Evolutionary conservation across 2,888 invertebrate genomes (phyloP).

Genomic region (Crocallis elinguaria): DNA sequence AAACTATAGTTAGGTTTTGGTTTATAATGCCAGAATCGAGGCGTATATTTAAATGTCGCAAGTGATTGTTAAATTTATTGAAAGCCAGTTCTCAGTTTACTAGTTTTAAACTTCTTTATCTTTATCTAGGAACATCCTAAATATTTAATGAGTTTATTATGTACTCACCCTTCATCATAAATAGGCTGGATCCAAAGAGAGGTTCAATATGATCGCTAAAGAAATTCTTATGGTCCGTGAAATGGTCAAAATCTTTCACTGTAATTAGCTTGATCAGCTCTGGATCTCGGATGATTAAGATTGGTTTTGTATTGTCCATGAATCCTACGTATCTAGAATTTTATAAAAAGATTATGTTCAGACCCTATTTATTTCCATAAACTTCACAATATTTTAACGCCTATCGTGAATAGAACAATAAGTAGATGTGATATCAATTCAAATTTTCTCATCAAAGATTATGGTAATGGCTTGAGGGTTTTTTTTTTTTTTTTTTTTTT

Average conservation of each 20-base stretch:
- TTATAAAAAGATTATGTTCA: neutral
- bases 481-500: too few relatives aligned
- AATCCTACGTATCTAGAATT: slow-evolving; percentile 69
- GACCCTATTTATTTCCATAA: neutral
- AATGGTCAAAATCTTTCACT: slow-evolving; percentile 85
- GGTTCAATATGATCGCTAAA: slow-evolving; percentile 68
- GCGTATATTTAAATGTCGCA: too few relatives aligned
- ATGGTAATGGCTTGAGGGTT: too few relatives aligned
- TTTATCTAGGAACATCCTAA: too few relatives aligned
- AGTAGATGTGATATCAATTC: too few relatives aligned
- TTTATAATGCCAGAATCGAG: too few relatives aligned
- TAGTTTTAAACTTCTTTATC: too few relatives aligned
- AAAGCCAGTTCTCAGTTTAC: too few relatives aligned
- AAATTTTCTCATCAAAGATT: too few relatives aligned
- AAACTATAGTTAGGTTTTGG: too few relatives aligned
- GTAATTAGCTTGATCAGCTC: slow-evolving; percentile 81
- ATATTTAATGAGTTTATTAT: too few relatives aligned
- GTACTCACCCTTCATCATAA: slow-evolving; percentile 63
- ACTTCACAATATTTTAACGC: neutral
- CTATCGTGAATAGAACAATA: neutral
- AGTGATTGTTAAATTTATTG: too few relatives aligned
- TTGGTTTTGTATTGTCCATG: slow-evolving; percentile 68
- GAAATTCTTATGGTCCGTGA: slow-evolving; percentile 74
- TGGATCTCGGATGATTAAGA: slow-evolving; percentile 77
- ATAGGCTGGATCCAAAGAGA: slow-evolving; percentile 63